Evolutionary conservation across 2,888 invertebrate species (phyloP).

Genomic region (Cyrtodaria siliqua): DNA sequence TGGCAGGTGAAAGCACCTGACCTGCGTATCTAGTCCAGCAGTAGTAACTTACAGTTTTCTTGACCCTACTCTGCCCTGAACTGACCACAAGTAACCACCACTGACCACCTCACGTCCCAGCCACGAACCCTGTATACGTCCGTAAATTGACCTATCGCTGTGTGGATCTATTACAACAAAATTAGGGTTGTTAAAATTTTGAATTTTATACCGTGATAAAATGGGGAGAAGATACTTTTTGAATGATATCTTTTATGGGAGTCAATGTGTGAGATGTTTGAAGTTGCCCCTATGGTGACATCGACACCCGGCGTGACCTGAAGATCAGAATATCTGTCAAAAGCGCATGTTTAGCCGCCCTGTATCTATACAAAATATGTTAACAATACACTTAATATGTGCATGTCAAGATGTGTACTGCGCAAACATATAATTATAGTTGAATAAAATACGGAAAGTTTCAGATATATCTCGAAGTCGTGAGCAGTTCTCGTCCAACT

Average conservation of each 20-base stretch:
- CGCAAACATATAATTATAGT: too few relatives aligned
- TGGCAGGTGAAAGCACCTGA: conserved; percentile 6
- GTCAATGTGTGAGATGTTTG: conserved; percentile 3
- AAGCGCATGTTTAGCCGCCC: conserved; percentile 28
- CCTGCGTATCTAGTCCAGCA: not conserved
- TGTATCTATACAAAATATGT: too few relatives aligned
- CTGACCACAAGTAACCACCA: conserved; percentile 18
- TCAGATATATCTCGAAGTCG: too few relatives aligned
- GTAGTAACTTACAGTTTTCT: conserved; percentile 16
- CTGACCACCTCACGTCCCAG: not conserved
- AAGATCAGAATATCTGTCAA: conserved; percentile 25
- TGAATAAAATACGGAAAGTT: too few relatives aligned
- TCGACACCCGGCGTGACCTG: conserved; percentile 35
- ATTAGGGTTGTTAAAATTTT: conserved; percentile 24
- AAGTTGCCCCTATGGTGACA: conserved; percentile 39
- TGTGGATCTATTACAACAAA: conserved; percentile 14
- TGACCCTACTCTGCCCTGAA: conserved; percentile 27
- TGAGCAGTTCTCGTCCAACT: too few relatives aligned
- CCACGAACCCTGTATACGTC: conserved; percentile 4
- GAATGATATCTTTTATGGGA: not conserved
- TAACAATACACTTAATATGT: too few relatives aligned
- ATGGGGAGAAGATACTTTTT: conserved; percentile 3
- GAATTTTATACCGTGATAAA: conserved; percentile 2
- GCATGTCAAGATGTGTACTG: too few relatives aligned
- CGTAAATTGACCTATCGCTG: conserved; percentile 8